phyloP scores from a whole-genome alignment of 2,888 invertebrate genomes.

The Furcula furcula region DNA sequence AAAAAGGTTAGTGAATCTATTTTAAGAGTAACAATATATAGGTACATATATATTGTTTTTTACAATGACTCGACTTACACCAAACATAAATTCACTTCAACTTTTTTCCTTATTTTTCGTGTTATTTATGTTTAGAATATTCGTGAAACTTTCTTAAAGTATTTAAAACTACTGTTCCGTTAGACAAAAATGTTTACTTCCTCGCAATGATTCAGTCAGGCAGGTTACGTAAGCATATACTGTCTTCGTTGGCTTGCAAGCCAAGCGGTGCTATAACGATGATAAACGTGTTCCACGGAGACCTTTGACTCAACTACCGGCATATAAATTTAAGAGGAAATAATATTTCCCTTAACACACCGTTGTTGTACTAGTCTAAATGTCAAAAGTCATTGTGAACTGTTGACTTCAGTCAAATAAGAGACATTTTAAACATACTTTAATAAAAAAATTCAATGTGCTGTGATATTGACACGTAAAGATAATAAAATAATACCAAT shows the following conservation, averaged over 20 bases:
- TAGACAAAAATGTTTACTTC: constrained; percentile 20
- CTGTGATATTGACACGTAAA: no score
- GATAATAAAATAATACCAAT: background rate
- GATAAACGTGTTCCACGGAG: constrained; percentile 2
- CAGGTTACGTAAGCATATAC: background rate
- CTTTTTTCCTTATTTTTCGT: no score
- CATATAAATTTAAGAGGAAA: constrained; percentile 5
- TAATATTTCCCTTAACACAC: constrained; percentile 1
- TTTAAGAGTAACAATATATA: no score
- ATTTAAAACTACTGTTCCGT: constrained; percentile 6
- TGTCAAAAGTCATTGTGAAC: background rate
- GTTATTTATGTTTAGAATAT: no score
- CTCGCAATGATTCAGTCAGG: constrained; percentile 17
- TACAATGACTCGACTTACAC: no score
- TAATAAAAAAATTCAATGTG: no score
- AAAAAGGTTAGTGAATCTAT: no score
- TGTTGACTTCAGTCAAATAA: background rate
- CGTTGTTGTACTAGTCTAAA: background rate
- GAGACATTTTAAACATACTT: no score
- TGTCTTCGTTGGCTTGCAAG: background rate
- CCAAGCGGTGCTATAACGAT: background rate
- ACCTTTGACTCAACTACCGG: constrained; percentile 1
- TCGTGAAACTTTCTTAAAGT: no score
- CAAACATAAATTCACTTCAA: no score
- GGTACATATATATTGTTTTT: no score